Conservation (phyloP, 1,140 invertebrate species). For the Teleopsis dalmanni region DNA sequence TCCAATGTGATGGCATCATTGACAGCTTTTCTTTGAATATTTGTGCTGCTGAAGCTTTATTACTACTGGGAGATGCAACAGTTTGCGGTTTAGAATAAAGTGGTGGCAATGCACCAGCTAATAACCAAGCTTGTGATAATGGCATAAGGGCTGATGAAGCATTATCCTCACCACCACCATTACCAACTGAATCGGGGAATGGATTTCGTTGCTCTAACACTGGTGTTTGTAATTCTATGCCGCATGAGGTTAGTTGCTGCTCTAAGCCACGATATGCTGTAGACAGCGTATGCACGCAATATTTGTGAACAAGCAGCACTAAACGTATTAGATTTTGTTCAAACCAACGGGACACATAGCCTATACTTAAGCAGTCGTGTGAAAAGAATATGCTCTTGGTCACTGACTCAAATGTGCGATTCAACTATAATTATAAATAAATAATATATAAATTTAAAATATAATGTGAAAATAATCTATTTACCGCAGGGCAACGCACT, state of each 20-base stretch:
- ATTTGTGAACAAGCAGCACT: slow-evolving; percentile 67
- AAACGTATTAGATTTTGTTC: slow-evolving; percentile 66
- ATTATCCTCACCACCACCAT: slow-evolving; percentile 26
- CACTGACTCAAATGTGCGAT: slow-evolving; percentile 60
- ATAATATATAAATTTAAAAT: slow-evolving; percentile 6
- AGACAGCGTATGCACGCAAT: slow-evolving; percentile 66
- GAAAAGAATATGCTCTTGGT: slow-evolving; percentile 71
- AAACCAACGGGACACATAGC: slow-evolving; percentile 73
- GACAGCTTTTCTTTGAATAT: slow-evolving; percentile 58
- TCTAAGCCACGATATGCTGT: slow-evolving; percentile 64
- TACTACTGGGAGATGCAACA: slow-evolving; percentile 14
- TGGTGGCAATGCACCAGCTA: slow-evolving; percentile 63
- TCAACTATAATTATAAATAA: slow-evolving; percentile 41
- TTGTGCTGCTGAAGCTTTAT: slow-evolving; percentile 45
- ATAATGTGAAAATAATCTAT: slow-evolving; percentile 4
- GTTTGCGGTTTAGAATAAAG: slow-evolving; percentile 57
- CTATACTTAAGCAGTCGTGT: slow-evolving; percentile 62
- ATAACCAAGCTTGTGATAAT: slow-evolving; percentile 69
- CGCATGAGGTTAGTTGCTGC: slow-evolving; percentile 47
- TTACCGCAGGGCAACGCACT: slow-evolving; percentile 45
- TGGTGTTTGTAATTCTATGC: slow-evolving; percentile 64
- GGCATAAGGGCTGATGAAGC: slow-evolving; percentile 47
- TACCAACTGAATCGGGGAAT: slow-evolving; percentile 28
- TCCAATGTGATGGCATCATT: slow-evolving; percentile 71
- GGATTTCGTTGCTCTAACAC: slow-evolving; percentile 58